phyloP scores from a whole-genome alignment of 1,140 invertebrate genomes.

The Drosophila asahinai region DNA sequence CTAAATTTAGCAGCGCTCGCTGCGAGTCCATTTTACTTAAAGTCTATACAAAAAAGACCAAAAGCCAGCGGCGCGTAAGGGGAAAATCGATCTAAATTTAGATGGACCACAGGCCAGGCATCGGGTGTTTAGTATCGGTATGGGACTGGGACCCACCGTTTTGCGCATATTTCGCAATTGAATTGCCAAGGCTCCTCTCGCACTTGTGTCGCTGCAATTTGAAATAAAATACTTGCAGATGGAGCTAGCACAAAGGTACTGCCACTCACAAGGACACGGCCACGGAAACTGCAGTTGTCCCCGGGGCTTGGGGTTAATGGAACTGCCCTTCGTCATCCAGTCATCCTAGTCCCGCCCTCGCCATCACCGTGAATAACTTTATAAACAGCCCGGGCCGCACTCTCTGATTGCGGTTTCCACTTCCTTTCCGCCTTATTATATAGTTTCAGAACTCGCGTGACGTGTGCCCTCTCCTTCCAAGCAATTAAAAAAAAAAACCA shows the following conservation, averaged over 20 bases:
- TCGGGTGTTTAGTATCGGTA: conserved; percentile 25
- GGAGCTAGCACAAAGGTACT: conserved; percentile 4
- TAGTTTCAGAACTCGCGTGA: conserved; percentile 85
- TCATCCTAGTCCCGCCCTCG: not conserved
- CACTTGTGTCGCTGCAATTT: conserved; percentile 26
- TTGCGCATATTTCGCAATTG: conserved; percentile 26
- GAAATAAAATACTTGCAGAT: conserved; percentile 22
- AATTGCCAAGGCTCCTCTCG: conserved; percentile 15
- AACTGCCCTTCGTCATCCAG: conserved; percentile 8
- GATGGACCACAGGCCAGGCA: conserved; percentile 11
- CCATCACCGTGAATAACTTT: conserved; percentile 28
- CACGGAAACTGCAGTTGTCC: conserved; percentile 37
- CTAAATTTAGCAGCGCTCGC: conserved; percentile 35
- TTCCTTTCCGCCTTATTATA: conserved; percentile 32
- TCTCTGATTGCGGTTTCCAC: conserved; percentile 36
- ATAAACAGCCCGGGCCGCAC: conserved; percentile 25
- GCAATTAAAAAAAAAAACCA: conserved; percentile 79
- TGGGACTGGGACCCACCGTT: conserved; percentile 5
- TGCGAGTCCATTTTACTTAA: conserved; percentile 43
- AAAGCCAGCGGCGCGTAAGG: conserved; percentile 7
- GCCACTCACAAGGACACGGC: not conserved
- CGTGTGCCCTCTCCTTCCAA: conserved; percentile 88
- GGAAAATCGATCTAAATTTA: conserved; percentile 47
- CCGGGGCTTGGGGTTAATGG: conserved; percentile 43
- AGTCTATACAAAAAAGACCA: conserved; percentile 34